Base-by-base conservation (phyloP, 2,888 invertebrate species). In the Lottia gigantea region DNA sequence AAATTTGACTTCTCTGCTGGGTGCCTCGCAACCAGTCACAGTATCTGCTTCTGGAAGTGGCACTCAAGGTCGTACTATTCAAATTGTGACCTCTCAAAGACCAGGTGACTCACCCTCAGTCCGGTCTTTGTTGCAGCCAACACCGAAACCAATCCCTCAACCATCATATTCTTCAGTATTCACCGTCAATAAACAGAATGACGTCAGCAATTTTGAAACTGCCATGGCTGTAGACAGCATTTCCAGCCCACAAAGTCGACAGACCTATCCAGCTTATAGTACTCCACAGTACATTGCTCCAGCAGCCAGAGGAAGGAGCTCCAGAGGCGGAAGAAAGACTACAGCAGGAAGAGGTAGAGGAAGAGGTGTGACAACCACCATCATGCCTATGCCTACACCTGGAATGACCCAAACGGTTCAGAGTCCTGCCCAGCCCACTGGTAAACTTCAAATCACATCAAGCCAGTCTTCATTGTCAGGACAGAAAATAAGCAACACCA, bases 211-310 rank as follows among this genome's bases (percentile, higher is more conserved):
- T 23, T 23, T 55, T 55, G 55, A 55, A 55, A 55, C 55, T 23
- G 55, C 55, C 19, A 55, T 55, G 55, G 55, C 55, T 8, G 55
- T 55, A 8, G 55, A 55, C 55, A 55, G 55, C 55, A 55, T 55
- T 23, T 55, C 23, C 11, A 55, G 55, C 23, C 55, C 55, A 23
- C 23, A 19, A 55, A 55, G 55, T 23, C 19, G 23, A 19, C 55
- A 55, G 14, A 23, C 19, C 4, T 23, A 12, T 23, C 14, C 55
- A 8, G 19, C 23, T 23, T 55, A 23, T 55, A 40, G 11, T 40
- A 40, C 40, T 40, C 40, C 40, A 6, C 40, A 40, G 11, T 40
- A 40, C 40, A 23, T 55, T 12, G 19, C 55, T 12, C 19, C 12
- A 55, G 19, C 55, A 3, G 23, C 55, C 19, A 55, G 55, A 19